These are phyloP conservation scores for Coptotermes formosanus DNA, from an alignment of 1,140 invertebrate species.

Conservation along the genomic window DNA sequence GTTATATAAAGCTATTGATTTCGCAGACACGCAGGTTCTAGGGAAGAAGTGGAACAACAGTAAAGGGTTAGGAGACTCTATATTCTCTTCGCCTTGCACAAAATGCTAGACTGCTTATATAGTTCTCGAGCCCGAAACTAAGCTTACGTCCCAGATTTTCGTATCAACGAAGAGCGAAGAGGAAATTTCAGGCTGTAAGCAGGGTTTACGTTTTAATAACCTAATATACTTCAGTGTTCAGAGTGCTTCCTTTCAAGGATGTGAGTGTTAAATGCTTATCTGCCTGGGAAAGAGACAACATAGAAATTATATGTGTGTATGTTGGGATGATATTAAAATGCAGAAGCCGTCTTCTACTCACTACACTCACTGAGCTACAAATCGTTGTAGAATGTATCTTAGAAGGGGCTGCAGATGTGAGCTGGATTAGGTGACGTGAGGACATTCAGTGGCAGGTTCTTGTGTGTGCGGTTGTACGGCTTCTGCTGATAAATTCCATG, in stretches of 20 bases:
- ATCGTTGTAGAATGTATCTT: too few relatives aligned
- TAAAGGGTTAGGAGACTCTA: neutral
- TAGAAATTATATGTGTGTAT: too few relatives aligned
- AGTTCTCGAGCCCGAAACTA: neutral
- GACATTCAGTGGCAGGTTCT: too few relatives aligned
- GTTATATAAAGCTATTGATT: constrained; percentile 17
- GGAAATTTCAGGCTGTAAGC: neutral
- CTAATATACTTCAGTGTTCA: neutral
- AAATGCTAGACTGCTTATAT: neutral
- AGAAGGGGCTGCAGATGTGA: too few relatives aligned
- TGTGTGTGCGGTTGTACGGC: too few relatives aligned
- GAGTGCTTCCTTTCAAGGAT: neutral
- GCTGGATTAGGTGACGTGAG: too few relatives aligned
- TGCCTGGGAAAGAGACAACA: too few relatives aligned
- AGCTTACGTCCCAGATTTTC: neutral
- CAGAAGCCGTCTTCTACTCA: too few relatives aligned
- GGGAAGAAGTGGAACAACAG: neutral
- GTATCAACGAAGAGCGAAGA: neutral
- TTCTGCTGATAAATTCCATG: too few relatives aligned
- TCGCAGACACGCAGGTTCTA: neutral
- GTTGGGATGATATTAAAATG: too few relatives aligned
- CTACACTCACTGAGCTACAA: too few relatives aligned
- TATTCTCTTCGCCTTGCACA: neutral
- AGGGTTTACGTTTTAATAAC: neutral
- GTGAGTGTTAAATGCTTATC: neutral